These are phyloP conservation scores for Oreohelix idahoensis DNA, from an alignment of 1,140 invertebrate genomes.

Conservation along the genomic window DNA sequence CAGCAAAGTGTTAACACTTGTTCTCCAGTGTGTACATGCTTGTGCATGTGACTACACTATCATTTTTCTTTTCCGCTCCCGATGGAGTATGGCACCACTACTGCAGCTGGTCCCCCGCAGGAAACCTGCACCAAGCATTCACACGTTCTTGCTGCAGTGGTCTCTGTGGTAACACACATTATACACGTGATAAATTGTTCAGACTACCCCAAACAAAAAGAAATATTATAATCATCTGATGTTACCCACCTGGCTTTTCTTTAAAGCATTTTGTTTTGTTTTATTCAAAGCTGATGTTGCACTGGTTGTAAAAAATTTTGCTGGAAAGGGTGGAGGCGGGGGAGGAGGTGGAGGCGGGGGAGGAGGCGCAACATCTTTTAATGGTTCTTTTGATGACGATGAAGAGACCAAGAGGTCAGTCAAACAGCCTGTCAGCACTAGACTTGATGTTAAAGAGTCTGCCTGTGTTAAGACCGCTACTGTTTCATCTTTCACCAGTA, in stretches of 20 bases:
- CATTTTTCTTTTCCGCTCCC: too few relatives aligned
- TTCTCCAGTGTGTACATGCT: too few relatives aligned
- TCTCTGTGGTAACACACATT: too few relatives aligned
- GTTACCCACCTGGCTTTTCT: slow-evolving; percentile 15
- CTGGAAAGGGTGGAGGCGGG: background rate
- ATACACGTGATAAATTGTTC: too few relatives aligned
- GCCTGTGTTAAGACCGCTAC: background rate
- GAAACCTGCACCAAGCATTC: too few relatives aligned
- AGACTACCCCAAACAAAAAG: too few relatives aligned
- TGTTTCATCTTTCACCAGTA: background rate
- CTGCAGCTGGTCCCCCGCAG: too few relatives aligned
- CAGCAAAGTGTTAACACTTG: too few relatives aligned
- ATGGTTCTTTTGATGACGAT: background rate
- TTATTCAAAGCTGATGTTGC: too few relatives aligned
- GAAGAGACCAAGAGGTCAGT: background rate
- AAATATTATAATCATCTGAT: background rate
- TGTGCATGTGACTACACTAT: too few relatives aligned
- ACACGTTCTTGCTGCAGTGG: too few relatives aligned
- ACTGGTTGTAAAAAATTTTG: background rate
- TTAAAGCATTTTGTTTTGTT: background rate
- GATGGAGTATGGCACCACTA: too few relatives aligned
- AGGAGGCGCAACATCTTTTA: background rate
- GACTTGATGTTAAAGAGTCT: background rate
- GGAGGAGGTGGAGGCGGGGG: slow-evolving; percentile 18
- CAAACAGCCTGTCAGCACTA: background rate